These are phyloP conservation scores for Musca vetustissima DNA, from an alignment of 1,140 invertebrate genomes.

Conservation along the genomic window DNA sequence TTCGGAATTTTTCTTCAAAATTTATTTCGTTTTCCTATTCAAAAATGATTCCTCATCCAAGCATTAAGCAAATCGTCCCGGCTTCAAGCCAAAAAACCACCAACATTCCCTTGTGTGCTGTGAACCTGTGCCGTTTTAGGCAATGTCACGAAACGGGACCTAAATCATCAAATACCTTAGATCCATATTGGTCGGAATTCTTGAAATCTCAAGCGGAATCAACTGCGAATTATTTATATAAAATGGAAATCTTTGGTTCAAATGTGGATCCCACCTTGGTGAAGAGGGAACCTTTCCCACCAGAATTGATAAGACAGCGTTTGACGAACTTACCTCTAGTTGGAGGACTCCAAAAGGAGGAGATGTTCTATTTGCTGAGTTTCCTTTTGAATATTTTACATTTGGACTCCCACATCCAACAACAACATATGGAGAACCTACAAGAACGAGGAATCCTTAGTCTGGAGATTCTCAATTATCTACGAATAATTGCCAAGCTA, in stretches of 20 bases:
- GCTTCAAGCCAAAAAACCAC: no score
- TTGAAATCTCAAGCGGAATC: neutral
- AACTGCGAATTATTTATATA: conserved; percentile 3
- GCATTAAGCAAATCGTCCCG: neutral
- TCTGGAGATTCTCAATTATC: neutral
- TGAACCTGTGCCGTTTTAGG: neutral
- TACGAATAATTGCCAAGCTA: neutral
- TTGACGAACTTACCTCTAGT: neutral
- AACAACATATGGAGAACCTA: neutral
- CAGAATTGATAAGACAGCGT: neutral
- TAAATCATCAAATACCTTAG: neutral
- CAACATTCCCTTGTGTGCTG: neutral
- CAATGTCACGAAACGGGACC: neutral
- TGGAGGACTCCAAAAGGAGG: neutral
- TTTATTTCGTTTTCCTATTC: no score
- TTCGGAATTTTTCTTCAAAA: no score
- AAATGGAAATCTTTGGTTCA: neutral
- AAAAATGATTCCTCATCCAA: no score
- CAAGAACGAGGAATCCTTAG: neutral
- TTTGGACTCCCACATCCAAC: neutral
- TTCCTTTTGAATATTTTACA: neutral
- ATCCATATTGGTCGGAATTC: neutral
- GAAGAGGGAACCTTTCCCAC: neutral
- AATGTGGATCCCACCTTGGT: neutral
- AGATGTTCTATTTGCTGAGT: conserved; percentile 9